A percentile compares a stretch with the other conserved stretches of the same genome.
These are phyloP conservation scores for Eristalis intricaria DNA, from an alignment of 2,888 invertebrate species.

Conservation along the genomic window DNA sequence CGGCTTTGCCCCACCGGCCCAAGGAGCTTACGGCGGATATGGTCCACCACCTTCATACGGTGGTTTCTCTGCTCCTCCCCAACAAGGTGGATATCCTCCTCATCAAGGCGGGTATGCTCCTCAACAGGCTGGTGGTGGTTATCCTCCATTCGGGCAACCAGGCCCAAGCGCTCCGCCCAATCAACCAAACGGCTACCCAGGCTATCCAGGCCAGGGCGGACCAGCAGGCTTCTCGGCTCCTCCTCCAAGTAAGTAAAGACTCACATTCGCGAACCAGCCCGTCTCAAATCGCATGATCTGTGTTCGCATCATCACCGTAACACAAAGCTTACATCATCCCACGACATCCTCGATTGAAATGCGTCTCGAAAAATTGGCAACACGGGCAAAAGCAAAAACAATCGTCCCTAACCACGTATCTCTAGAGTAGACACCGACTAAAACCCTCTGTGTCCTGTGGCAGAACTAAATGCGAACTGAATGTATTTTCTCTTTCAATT, in stretches of 20 bases:
- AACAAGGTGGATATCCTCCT: constrained; percentile 66
- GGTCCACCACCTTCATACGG: constrained; percentile 61
- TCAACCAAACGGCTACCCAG: constrained; percentile 65
- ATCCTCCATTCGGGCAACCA: constrained; percentile 78
- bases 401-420: background rate
- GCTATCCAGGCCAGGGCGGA: constrained; percentile 56
- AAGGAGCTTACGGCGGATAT: constrained; percentile 73
- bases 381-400: background rate
- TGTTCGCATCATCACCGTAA: background rate
- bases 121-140: constrained; percentile 73
- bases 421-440: background rate
- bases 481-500: constrained; percentile 39
- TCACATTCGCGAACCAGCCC: background rate
- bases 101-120: constrained; percentile 73
- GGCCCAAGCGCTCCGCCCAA: constrained; percentile 63
- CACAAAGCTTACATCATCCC: background rate
- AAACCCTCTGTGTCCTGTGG: background rate
- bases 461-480: constrained; percentile 6
- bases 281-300: background rate
- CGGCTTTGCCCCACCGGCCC: constrained; percentile 75
- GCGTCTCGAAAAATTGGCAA: background rate
- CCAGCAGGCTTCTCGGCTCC: constrained; percentile 77
- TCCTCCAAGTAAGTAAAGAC: constrained; percentile 79
- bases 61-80: constrained; percentile 63
- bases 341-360: background rate